phyloP scores from a whole-genome alignment of 2,797 vertebrate genomes.

The Anabas testudineus region DNA sequence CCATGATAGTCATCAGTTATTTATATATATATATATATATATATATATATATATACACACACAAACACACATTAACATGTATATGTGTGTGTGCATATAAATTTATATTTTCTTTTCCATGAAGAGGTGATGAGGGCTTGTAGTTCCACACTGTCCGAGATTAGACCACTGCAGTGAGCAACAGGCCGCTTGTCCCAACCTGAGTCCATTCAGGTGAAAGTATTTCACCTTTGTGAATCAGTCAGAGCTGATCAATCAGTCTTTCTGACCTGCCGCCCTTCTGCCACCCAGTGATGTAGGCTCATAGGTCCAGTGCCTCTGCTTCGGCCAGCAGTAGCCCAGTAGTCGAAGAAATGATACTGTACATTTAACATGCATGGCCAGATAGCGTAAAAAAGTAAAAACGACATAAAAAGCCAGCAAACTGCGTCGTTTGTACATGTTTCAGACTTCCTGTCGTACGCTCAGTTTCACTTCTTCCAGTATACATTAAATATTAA shows the following conservation, averaged over 20 bases:
- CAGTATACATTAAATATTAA: conserved; percentile 67
- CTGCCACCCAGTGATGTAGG: conserved; percentile 46
- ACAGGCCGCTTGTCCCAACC: conserved; percentile 44
- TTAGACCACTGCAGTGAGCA: conserved; percentile 40
- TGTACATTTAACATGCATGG: conserved; percentile 85
- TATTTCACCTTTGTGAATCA: conserved; percentile 39
- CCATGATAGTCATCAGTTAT: conserved; percentile 74
- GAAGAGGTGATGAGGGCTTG: conserved; percentile 60
- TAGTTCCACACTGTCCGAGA: conserved; percentile 60
- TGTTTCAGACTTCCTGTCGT: conserved; percentile 27
- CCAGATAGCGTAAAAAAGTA: conserved; percentile 66
- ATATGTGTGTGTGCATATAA: conserved; percentile 57
- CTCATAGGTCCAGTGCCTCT: conserved; percentile 65
- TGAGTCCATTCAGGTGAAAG: conserved; percentile 50
- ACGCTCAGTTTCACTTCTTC: conserved; percentile 37
- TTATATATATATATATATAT: conserved; percentile 69
- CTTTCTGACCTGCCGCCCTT: conserved; percentile 55
- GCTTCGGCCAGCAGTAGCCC: conserved; percentile 62
- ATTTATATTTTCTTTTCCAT: conserved; percentile 77
- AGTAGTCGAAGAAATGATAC: conserved; percentile 78
- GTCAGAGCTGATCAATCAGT: conserved; percentile 59
- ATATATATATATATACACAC: conserved; percentile 69
- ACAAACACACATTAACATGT: conserved; percentile 47
- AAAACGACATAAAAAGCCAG: conserved; percentile 46
- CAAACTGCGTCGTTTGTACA: conserved; percentile 52